Conservation (phyloP, 2,113 vertebrate genomes). For the Scortum barcoo region DNA sequence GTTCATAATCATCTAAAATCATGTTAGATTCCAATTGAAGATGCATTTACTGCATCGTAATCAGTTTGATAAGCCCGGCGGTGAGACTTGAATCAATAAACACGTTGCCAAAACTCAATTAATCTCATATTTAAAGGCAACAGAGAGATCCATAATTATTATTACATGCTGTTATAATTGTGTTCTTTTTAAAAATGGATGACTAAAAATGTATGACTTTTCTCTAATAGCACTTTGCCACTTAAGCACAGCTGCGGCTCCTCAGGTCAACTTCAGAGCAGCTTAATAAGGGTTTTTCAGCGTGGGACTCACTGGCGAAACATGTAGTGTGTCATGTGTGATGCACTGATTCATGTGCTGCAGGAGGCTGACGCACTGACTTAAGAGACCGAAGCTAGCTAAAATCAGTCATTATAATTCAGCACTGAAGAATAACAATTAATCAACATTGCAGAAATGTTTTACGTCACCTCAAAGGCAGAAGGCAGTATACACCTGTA, state of each 20-base stretch:
- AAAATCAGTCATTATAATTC: slow-evolving; percentile 2
- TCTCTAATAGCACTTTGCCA: background rate
- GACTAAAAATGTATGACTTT: slow-evolving; percentile 30
- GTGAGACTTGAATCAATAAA: slow-evolving; percentile 43
- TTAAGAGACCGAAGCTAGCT: background rate
- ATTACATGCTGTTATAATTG: slow-evolving; percentile 56
- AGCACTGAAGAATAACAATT: background rate
- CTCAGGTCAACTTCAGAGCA: slow-evolving; percentile 17
- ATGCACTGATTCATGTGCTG: background rate
- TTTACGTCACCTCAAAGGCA: background rate
- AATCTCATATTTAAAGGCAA: slow-evolving; percentile 40
- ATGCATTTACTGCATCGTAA: slow-evolving; percentile 25
- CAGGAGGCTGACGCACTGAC: background rate
- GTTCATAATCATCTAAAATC: slow-evolving; percentile 45
- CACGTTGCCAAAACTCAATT: slow-evolving; percentile 18
- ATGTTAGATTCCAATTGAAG: slow-evolving; percentile 41
- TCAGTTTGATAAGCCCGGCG: slow-evolving; percentile 24
- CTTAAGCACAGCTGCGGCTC: background rate
- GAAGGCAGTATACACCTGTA: background rate
- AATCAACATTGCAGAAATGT: background rate
- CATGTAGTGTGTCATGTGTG: slow-evolving; percentile 1
- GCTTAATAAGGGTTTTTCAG: slow-evolving; percentile 3
- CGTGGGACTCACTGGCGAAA: slow-evolving; percentile 13
- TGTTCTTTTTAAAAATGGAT: slow-evolving; percentile 37
- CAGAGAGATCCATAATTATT: slow-evolving; percentile 19